Evolutionary conservation across 2,797 vertebrate species (phyloP).

Genomic region (Oophaga sylvatica): DNA sequence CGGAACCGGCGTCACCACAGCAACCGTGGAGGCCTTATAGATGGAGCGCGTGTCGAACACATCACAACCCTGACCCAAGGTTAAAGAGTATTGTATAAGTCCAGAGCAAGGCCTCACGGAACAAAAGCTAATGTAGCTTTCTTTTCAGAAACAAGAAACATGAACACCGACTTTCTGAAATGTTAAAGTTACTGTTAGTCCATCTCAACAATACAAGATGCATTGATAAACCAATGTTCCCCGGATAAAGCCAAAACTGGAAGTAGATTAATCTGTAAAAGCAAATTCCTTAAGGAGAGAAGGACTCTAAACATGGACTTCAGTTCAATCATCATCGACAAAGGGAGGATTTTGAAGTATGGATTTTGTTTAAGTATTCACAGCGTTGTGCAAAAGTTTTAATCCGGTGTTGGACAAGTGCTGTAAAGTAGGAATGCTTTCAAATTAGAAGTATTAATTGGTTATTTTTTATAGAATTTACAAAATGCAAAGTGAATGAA

Average conservation of each 20-base stretch:
- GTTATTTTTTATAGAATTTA: too few species aligned
- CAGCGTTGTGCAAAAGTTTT: too few species aligned
- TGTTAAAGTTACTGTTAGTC: neutral
- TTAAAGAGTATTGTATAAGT: slow-evolving; percentile 6
- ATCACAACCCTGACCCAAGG: slow-evolving; percentile 28
- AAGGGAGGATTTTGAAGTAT: neutral
- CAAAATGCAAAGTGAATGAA: too few species aligned
- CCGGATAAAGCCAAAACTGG: neutral
- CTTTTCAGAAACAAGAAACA: neutral
- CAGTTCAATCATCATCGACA: neutral
- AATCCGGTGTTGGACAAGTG: neutral
- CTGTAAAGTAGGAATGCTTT: too few species aligned
- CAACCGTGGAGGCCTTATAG: slow-evolving; percentile 27
- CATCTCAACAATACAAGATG: neutral
- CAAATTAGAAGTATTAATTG: too few species aligned
- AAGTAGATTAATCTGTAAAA: neutral
- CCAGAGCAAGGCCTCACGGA: neutral
- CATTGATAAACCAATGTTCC: neutral
- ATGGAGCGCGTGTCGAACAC: slow-evolving; percentile 12
- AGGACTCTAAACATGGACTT: neutral
- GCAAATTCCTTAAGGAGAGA: neutral
- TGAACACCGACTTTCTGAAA: neutral
- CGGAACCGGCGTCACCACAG: slow-evolving; percentile 34
- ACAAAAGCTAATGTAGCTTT: neutral
- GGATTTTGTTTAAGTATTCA: neutral